phyloP scores from a whole-genome alignment of 2,888 invertebrate genomes.

The Drosophila tripunctata region DNA sequence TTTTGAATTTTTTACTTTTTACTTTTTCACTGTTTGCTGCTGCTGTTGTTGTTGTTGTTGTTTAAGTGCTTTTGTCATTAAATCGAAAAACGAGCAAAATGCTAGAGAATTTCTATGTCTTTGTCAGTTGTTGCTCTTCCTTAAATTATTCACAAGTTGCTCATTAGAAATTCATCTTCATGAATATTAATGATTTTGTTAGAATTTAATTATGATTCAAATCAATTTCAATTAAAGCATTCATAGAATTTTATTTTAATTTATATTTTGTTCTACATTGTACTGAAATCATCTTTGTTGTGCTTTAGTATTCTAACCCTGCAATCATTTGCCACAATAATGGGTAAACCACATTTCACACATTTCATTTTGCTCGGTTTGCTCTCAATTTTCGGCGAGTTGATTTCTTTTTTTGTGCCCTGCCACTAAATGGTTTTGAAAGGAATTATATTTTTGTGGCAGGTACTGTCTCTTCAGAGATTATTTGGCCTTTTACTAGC shows the following conservation, averaged over 20 bases:
- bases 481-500: too few relatives aligned
- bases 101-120: slow-evolving; percentile 1
- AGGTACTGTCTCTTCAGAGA: too few relatives aligned
- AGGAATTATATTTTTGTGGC: too few relatives aligned
- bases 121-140: slow-evolving; percentile 6
- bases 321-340: slow-evolving; percentile 2
- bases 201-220: slow-evolving; percentile 26
- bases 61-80: slow-evolving; percentile 44
- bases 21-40: too few relatives aligned
- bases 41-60: slow-evolving; percentile 14
- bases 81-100: slow-evolving; percentile 21
- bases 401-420: background rate
- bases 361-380: too few relatives aligned
- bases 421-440: too few relatives aligned
- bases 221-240: background rate
- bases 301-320: background rate
- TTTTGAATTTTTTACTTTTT: slow-evolving; percentile 29
- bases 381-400: background rate
- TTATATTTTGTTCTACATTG: background rate
- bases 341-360: background rate
- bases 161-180: slow-evolving; percentile 28
- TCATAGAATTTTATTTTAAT: background rate
- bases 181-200: slow-evolving; percentile 46
- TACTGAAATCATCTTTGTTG: background rate
- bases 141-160: slow-evolving; percentile 45